Base-by-base conservation (phyloP, 2,113 vertebrate species). In the Spea bombifrons region DNA sequence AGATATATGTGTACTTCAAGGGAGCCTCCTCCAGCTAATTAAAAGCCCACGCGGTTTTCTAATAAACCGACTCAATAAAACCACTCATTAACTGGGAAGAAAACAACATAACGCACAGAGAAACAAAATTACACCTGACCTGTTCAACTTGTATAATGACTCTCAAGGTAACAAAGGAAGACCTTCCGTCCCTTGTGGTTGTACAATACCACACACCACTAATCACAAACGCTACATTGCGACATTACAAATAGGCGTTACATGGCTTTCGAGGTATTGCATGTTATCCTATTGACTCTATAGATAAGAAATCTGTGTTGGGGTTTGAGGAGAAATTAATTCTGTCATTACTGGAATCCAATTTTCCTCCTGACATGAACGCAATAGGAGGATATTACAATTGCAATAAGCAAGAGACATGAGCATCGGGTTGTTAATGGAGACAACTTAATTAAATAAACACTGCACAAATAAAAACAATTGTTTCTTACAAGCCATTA, bases 291-390 rank as follows among this genome's bases (percentile, higher is more conserved):
- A 59, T 10, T 13, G 1, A 0, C 0, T n/a, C 5, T 13, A 44
- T 0, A 0, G 57, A 15, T 69, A 83, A 15, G 17, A 80, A 61
- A 81, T 7, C 68, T 0, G 47, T 76, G 61, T 0, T 0, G 0
- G 53, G 46, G 73, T 45, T 71, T 81, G 66, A 84, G 5, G 73
- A 16, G 6, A 9, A 87, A 84, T 82, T 84, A 82, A 83, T 84
- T 81, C 48, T 75, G 75, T 81, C 71, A 30, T 84, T 83, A 82
- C 61, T 30, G 8, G 81, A 88, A 87, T 82, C 63, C 82, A 82
- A 78, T 87, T 84, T 87, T 78, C 82, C 70, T 84, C 84, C 81
- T 80, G 85, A 84, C 55, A 44, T 8, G 82, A 86, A 84, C 66
- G 78, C 85, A 85, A 84, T 9, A 80, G 83, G 75, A 85, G 75